These are phyloP conservation scores for Caenorhabditis imperialis DNA, from an alignment of 2,888 invertebrate species.

Conservation along the genomic window DNA sequence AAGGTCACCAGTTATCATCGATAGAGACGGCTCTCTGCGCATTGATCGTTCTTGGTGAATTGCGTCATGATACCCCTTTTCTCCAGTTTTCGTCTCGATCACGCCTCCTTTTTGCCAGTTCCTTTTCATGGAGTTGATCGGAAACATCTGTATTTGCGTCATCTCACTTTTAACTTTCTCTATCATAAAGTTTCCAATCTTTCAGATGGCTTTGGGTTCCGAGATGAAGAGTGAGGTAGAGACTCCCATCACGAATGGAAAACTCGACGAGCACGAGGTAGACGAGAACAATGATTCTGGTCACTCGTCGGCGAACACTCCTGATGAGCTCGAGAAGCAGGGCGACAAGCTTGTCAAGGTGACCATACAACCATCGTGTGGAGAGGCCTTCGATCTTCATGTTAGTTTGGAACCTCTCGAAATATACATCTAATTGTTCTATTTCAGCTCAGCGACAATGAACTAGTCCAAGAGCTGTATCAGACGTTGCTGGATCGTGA, in stretches of 20 bases:
- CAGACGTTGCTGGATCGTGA: conserved; percentile 98
- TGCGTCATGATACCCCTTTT: conserved; percentile 11
- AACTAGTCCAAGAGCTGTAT: conserved; percentile 96
- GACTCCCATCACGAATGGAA: conserved; percentile 25
- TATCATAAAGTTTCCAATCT: neutral
- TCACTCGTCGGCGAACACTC: conserved; percentile 46
- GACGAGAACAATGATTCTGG: conserved; percentile 43
- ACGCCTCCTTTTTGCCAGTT: neutral
- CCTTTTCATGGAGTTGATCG: no score
- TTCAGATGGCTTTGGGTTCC: conserved; percentile 56
- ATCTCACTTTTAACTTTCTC: neutral
- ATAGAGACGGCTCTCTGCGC: neutral
- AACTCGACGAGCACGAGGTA: conserved; percentile 10
- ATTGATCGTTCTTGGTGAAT: neutral
- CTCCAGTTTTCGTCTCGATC: neutral
- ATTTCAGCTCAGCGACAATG: conserved; percentile 91
- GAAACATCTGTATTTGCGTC: no score
- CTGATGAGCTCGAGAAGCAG: conserved; percentile 30
- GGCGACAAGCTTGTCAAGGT: conserved; percentile 54
- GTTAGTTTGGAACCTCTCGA: conserved; percentile 14
- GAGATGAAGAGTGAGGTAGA: conserved; percentile 39
- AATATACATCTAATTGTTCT: neutral
- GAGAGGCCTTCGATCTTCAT: conserved; percentile 57
- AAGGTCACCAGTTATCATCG: neutral
- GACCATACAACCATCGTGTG: conserved; percentile 55